These are phyloP conservation scores for Agrochola macilenta DNA, from an alignment of 2,888 invertebrate genomes.

Conservation along the genomic window DNA sequence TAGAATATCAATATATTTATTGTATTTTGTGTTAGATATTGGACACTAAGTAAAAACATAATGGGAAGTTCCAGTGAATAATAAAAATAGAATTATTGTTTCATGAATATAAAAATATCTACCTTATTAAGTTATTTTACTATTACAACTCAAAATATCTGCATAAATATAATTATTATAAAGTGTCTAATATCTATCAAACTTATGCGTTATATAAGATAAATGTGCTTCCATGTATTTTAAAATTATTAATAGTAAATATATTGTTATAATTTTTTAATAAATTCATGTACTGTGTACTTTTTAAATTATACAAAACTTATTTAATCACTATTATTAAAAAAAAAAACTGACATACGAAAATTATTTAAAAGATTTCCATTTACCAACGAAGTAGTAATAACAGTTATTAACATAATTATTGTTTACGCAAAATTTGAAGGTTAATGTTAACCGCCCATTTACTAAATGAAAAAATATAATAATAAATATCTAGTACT, in stretches of 20 bases:
- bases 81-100: neutral
- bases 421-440: slow-evolving; percentile 2
- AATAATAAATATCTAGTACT: slow-evolving; percentile 54
- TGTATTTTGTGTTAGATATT: slow-evolving; percentile 43
- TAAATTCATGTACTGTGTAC: slow-evolving; percentile 33
- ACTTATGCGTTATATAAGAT: slow-evolving; percentile 43
- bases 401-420: neutral
- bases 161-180: neutral
- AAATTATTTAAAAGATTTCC: slow-evolving; percentile 8
- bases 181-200: slow-evolving; percentile 49
- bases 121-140: neutral
- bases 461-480: slow-evolving; percentile 28
- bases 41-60: slow-evolving; percentile 19
- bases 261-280: slow-evolving; percentile 42
- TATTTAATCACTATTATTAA: slow-evolving; percentile 10
- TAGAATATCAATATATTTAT: slow-evolving; percentile 43
- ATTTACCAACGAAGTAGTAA: slow-evolving; percentile 29
- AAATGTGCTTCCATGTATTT: slow-evolving; percentile 71
- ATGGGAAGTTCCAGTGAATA: neutral
- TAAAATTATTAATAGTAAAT: slow-evolving; percentile 34
- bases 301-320: slow-evolving; percentile 22
- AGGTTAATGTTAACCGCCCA: slow-evolving; percentile 52
- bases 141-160: neutral
- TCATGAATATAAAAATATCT: neutral
- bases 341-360: slow-evolving; percentile 23